phyloP scores from a whole-genome alignment of 2,113 vertebrate species.

The Capricornis sumatraensis region DNA sequence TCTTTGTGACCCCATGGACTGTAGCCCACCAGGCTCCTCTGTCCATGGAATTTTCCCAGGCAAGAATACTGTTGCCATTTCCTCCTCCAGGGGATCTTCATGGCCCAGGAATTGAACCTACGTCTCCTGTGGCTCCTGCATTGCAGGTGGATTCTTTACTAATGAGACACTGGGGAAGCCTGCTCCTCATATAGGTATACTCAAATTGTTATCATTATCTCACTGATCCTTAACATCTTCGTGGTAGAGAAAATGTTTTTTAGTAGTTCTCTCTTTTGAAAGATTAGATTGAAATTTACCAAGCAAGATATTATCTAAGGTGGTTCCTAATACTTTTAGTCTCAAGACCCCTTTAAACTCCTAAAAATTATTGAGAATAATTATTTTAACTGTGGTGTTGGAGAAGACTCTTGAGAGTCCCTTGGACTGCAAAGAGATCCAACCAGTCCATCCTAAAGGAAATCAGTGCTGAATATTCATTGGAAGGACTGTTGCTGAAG shows the following conservation, averaged over 20 bases:
- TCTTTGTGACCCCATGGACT: neutral
- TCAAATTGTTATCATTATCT: neutral
- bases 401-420: neutral
- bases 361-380: neutral
- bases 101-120: neutral
- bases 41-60: neutral
- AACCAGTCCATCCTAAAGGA: neutral
- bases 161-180: neutral
- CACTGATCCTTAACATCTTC: neutral
- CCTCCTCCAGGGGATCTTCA: neutral
- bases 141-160: neutral
- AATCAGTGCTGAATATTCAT: neutral
- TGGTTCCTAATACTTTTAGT: neutral
- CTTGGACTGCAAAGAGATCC: neutral
- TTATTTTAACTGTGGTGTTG: neutral
- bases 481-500: neutral
- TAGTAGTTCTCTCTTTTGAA: neutral
- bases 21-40: neutral
- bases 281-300: neutral
- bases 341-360: neutral
- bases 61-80: neutral
- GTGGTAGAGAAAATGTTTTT: neutral
- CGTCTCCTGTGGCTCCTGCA: neutral
- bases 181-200: neutral
- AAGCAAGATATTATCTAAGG: neutral